Base-by-base conservation (phyloP, 1,140 invertebrate species). In the Sitobion miscanthi region DNA sequence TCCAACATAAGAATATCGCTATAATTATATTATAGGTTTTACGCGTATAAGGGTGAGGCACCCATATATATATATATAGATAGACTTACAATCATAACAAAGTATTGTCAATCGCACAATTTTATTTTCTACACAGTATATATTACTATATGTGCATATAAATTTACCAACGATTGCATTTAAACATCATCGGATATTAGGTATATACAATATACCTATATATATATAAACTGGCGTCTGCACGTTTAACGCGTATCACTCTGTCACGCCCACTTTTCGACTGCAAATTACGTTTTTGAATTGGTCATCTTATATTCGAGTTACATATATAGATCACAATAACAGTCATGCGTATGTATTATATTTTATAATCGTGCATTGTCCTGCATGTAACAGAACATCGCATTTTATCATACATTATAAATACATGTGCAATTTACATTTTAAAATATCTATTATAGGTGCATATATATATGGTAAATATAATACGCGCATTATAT, bases 241-340 rank as follows among this genome's bases (percentile, higher is more conserved):
- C n/a, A 85, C 38, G 38, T 85, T 85, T 85, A 45, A 87, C n/a
- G 20, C n/a, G 30, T 49, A 87, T 47, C 17, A 87, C 4, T 47
- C 49, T 5, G 88, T 89, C 88, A 89, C 88, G 88, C 88, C 88
- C 88, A 89, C 88, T 57, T 89, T 89, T 38, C 88, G 21, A 89
- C 20, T 52, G 88, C 35, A 89, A 89, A 89, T 89, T 89, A 38
- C 52, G 88, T 89, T 89, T 89, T 89, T 54, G 30, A 89, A 89
- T 54, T 52, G 87, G 25, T 45, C 87, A 52, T 54, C 47, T 52
- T 23, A n/a, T 52, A 52, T 83, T 83, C 20, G 35, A 83, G 21
- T 83, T n/a, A 14, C 30, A n/a, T 77, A n/a, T 77, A n/a, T 77
- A n/a, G 38, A 52, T 52, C 20, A 52, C 52, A 20, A 77, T 30